Percentiles rank a stretch among this genome's conserved stretches.
phyloP scores from a whole-genome alignment of 2,113 vertebrate genomes.

The western clawed frog (Xenopus tropicalis) region DNA sequence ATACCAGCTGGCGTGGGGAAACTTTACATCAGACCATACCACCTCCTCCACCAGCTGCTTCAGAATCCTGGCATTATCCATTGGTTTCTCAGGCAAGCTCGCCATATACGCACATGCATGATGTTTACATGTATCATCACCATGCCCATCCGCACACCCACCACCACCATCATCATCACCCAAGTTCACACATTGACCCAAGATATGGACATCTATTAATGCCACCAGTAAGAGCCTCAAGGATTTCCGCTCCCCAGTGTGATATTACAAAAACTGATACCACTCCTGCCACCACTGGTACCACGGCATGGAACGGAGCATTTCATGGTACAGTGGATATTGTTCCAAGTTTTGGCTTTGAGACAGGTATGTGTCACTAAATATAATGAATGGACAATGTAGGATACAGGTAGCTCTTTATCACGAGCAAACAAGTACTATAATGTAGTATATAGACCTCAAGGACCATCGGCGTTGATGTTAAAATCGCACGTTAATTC shows the following conservation, averaged over 20 bases:
- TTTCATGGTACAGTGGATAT: conserved; percentile 88
- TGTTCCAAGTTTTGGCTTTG: conserved; percentile 74
- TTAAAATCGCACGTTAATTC: too few relatives aligned
- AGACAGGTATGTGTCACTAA: conserved; percentile 73
- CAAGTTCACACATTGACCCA: conserved; percentile 74
- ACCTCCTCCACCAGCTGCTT: conserved; percentile 64
- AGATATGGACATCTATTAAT: conserved; percentile 85
- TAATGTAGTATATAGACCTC: too few relatives aligned
- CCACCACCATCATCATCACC: conserved; percentile 70
- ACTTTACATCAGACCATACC: conserved; percentile 77
- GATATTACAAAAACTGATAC: conserved; percentile 80
- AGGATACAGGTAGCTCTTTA: too few relatives aligned
- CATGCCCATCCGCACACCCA: conserved; percentile 69
- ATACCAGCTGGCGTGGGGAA: conserved; percentile 81
- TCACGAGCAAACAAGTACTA: too few relatives aligned
- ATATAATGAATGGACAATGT: too few relatives aligned
- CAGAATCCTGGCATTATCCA: conserved; percentile 89
- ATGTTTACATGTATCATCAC: conserved; percentile 83
- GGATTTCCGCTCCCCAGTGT: conserved; percentile 72
- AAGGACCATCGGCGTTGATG: too few relatives aligned
- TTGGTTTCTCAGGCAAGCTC: conserved; percentile 81
- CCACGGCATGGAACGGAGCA: conserved; percentile 80
- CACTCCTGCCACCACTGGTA: conserved; percentile 65
- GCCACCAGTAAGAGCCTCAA: conserved; percentile 72
- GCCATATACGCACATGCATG: conserved; percentile 84